Conservation (phyloP, 2,888 invertebrate species). For the Mythimna pallens region DNA sequence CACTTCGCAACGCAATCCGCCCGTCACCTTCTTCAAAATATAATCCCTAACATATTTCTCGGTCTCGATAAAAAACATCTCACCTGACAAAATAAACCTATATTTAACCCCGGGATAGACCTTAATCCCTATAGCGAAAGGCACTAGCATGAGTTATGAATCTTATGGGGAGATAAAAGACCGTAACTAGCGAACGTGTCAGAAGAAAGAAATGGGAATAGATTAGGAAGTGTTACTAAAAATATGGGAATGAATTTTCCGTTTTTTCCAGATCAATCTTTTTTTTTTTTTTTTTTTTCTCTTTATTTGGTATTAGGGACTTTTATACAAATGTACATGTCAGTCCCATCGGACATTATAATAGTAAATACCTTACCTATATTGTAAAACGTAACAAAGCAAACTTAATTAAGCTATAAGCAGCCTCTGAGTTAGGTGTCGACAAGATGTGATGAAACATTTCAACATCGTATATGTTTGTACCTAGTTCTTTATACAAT, state of each 20-base stretch:
- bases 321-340: too few relatives aligned
- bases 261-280: slow-evolving; percentile 15
- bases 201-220: slow-evolving; percentile 53
- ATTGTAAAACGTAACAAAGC: too few relatives aligned
- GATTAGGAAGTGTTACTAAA: slow-evolving; percentile 52
- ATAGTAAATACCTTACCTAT: too few relatives aligned
- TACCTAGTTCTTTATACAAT: too few relatives aligned
- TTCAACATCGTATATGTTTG: too few relatives aligned
- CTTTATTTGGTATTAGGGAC: too few relatives aligned
- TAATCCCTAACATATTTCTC: slow-evolving; percentile 43
- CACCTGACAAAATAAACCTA: slow-evolving; percentile 58
- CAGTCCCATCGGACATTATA: too few relatives aligned
- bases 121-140: slow-evolving; percentile 59
- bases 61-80: slow-evolving; percentile 45
- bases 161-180: slow-evolving; percentile 59
- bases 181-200: slow-evolving; percentile 54
- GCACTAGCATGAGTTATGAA: slow-evolving; percentile 64
- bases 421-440: too few relatives aligned
- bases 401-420: too few relatives aligned
- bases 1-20: slow-evolving; percentile 4
- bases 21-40: slow-evolving; percentile 25
- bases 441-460: too few relatives aligned
- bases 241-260: slow-evolving; percentile 32
- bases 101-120: slow-evolving; percentile 58
- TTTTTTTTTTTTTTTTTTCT: slow-evolving; percentile 8